Evolutionary conservation across 1,140 invertebrate genomes (phyloP).

Genomic region (Hypothenemus hampei): DNA sequence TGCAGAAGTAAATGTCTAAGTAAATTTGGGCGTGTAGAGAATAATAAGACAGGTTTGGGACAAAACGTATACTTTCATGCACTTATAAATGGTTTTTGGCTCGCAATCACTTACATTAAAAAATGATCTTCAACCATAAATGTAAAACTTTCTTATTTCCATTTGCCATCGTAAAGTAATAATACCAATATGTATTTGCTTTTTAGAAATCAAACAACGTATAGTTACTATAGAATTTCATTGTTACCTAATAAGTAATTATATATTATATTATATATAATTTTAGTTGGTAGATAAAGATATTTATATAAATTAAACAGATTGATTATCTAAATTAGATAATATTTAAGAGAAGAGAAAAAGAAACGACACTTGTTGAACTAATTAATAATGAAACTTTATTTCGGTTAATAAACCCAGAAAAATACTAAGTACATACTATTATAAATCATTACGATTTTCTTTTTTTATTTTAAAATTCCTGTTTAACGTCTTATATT

Average conservation of each 20-base stretch:
- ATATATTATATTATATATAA: slow-evolving; percentile 43
- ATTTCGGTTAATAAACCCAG: not conserved
- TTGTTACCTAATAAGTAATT: slow-evolving; percentile 47
- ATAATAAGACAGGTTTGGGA: not conserved
- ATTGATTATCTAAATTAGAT: slow-evolving; percentile 34
- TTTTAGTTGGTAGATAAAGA: slow-evolving; percentile 41
- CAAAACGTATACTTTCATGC: not conserved
- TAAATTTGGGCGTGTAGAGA: too few relatives aligned
- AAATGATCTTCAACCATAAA: not conserved
- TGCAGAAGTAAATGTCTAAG: too few relatives aligned
- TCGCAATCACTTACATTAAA: not conserved
- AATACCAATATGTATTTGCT: slow-evolving; percentile 35
- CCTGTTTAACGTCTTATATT: too few relatives aligned
- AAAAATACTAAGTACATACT: not conserved
- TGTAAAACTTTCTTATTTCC: too few relatives aligned
- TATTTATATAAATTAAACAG: slow-evolving; percentile 35
- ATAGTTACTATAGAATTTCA: slow-evolving; percentile 40
- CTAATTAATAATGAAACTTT: not conserved
- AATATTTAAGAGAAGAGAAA: slow-evolving; percentile 27
- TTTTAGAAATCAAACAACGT: slow-evolving; percentile 45
- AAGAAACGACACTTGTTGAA: too few relatives aligned
- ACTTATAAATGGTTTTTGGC: not conserved
- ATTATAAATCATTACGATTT: not conserved
- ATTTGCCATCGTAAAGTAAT: too few relatives aligned
- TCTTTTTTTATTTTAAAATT: too few relatives aligned